A percentile compares a stretch with the other conserved stretches of the same genome.
Conservation (phyloP, 2,113 vertebrate genomes). For the Calyptomena viridis region DNA sequence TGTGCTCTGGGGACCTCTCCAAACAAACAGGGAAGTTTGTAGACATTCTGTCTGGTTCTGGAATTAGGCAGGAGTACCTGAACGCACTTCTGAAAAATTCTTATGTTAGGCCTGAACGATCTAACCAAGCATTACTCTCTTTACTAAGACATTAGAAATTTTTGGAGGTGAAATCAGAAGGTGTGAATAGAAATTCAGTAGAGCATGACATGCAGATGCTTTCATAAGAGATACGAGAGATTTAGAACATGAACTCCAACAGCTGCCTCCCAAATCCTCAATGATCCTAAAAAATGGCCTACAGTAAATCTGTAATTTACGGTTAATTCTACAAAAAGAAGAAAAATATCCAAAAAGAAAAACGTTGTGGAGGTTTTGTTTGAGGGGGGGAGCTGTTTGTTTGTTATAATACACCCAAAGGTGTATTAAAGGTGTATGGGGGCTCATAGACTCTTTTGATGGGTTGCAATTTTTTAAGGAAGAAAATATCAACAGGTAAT, state of each 20-base stretch:
- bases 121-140: not conserved
- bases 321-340: not conserved
- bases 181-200: not conserved
- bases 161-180: not conserved
- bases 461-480: not conserved
- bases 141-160: not conserved
- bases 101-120: not conserved
- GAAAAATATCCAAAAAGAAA: not conserved
- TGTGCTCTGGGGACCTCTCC: not conserved
- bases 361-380: not conserved
- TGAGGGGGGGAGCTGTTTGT: too few relatives aligned
- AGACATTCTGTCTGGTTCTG: not conserved
- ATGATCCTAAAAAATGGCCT: not conserved
- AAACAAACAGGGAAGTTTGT: not conserved
- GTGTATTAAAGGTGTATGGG: not conserved
- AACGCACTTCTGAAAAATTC: not conserved
- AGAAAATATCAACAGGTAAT: not conserved
- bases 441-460: not conserved
- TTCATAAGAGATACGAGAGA: not conserved
- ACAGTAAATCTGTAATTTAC: not conserved
- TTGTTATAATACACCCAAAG: not conserved
- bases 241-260: not conserved
- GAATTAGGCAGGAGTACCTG: not conserved
- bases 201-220: not conserved
- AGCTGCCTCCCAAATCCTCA: not conserved